Percentiles rank a stretch among this genome's conserved stretches.
Conservation (phyloP, 2,113 vertebrate species). For the Mobula hypostoma region DNA sequence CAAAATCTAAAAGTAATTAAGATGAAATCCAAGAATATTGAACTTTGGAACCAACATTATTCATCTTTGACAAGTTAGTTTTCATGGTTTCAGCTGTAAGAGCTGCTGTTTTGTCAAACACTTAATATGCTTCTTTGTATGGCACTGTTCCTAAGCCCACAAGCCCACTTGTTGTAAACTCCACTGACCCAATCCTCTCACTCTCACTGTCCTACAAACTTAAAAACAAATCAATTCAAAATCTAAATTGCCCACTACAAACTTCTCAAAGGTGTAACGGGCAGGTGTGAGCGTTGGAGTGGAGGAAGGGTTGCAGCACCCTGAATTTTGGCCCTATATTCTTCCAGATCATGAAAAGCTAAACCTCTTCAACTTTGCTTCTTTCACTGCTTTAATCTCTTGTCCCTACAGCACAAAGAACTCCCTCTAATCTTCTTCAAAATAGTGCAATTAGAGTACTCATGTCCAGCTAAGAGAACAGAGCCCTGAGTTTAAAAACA, state of each 20-base stretch:
- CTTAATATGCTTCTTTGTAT: neutral
- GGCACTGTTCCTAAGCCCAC: neutral
- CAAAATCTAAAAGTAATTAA: conserved; percentile 13
- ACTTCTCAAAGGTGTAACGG: too few species aligned
- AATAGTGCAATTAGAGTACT: too few species aligned
- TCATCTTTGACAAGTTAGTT: conserved; percentile 26
- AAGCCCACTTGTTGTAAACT: too few species aligned
- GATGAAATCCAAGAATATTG: conserved; percentile 25
- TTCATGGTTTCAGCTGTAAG: neutral
- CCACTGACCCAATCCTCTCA: neutral
- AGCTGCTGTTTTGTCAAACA: neutral
- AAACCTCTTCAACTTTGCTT: neutral
- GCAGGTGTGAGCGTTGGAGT: too few species aligned
- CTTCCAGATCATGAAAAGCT: neutral
- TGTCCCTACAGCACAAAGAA: too few species aligned
- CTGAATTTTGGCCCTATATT: too few species aligned
- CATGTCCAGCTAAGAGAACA: too few species aligned
- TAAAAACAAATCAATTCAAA: too few species aligned
- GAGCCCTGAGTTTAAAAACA: neutral
- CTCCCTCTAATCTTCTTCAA: too few species aligned
- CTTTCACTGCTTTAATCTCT: neutral
- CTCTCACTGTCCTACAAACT: neutral
- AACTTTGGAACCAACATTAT: neutral
- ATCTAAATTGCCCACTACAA: neutral
- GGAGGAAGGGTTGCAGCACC: too few species aligned